phyloP scores from a whole-genome alignment of 2,113 vertebrate species.

The Prunella fulvescens region DNA sequence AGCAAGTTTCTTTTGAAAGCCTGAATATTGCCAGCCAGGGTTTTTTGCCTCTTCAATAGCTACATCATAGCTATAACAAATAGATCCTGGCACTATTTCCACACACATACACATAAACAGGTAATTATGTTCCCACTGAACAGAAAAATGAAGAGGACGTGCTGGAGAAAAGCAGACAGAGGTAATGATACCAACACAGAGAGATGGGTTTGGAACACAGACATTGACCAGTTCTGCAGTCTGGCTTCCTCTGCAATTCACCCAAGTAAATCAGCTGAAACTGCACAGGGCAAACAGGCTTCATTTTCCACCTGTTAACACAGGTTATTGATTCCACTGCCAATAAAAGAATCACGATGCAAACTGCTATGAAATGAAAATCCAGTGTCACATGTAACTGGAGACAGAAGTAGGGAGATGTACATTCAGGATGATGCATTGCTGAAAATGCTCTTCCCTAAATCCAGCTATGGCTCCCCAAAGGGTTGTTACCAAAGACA shows the following conservation, averaged over 20 bases:
- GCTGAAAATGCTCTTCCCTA: neutral
- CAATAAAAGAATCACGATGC: neutral
- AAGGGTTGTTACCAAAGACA: neutral
- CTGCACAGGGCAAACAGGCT: neutral
- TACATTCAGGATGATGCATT: neutral
- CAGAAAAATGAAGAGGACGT: neutral
- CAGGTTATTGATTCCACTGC: neutral
- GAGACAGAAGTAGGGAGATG: neutral
- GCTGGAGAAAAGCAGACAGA: neutral
- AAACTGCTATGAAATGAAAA: neutral
- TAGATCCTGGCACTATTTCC: neutral
- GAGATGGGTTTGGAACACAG: neutral
- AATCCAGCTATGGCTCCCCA: neutral
- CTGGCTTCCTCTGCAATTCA: neutral
- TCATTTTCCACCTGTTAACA: constrained; percentile 42
- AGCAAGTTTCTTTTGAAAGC: neutral
- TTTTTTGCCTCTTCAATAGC: neutral
- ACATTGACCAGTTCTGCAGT: neutral
- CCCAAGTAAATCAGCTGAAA: neutral
- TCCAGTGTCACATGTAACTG: neutral
- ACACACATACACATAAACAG: neutral
- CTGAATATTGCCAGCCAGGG: neutral
- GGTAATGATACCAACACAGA: neutral
- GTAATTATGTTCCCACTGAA: constrained; percentile 7
- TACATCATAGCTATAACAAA: neutral